Base-by-base conservation (phyloP, 1,140 invertebrate genomes). In the Neodiprion pinetum region DNA sequence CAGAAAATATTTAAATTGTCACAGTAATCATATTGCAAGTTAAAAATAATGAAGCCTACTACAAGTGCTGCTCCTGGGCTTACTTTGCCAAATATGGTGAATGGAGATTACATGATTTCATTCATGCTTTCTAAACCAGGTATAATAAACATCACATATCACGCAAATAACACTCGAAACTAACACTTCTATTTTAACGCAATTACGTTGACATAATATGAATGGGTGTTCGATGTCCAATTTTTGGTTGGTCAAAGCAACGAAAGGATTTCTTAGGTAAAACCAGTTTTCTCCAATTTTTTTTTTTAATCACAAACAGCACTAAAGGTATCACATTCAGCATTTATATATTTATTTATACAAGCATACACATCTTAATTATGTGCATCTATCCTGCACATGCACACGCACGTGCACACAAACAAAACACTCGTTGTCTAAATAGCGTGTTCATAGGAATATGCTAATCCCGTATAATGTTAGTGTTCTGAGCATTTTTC, bases 211-310 rank as follows among this genome's bases (percentile, higher is more conserved):
- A 61, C n/a, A 61, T 61, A 17, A 61, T 61, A 17, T 61, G 8
- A 61, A 61, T 61, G 53, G 53, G 53, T 61, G 53, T 61, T 61
- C n/a, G 53, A 17, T 61, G 53, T 61, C 53, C 11, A 12, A 17
- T 61, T 61, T 61, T 61, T 61, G 53, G 53, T 61, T 17, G n/a
- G n/a, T 61, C 11, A 61, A 61, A 61, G n/a, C 53, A 61, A 61
- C 11, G 53, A 61, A 61, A 61, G 53, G 53, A 61, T 9, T 61
- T 14, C 8, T 61, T 61, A 61, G 53, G 53, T 61, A 61, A 61
- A 61, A 61, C n/a, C 53, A 14, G n/a, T 61, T 61, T 61, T 17
- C 53, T 61, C 53, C 53, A 61, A 61, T 61, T 61, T 12, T 61
- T 61, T 61, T 61, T 61, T 61, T 61, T 8, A 5, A 14, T 61